Evolutionary conservation across 2,888 invertebrate genomes (phyloP).

Genomic region (Rambutsinella grinnellia): DNA sequence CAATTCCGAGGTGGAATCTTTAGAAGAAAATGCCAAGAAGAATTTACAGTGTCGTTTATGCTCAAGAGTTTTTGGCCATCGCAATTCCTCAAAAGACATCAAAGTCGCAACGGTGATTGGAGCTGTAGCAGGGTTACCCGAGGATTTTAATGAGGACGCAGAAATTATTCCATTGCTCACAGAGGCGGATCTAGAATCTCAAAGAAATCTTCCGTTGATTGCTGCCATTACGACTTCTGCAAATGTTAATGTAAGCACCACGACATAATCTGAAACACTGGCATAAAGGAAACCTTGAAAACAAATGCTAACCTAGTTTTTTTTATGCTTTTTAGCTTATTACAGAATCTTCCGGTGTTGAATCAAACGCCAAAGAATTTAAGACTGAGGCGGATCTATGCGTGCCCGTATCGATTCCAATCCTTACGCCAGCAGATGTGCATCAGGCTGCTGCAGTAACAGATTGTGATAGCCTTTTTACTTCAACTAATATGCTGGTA

Average conservation of each 20-base stretch:
- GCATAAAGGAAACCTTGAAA: too few species aligned
- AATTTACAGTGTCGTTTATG: conserved; percentile 78
- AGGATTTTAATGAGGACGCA: conserved; percentile 69
- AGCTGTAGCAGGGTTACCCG: conserved; percentile 83
- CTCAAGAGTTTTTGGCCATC: conserved; percentile 81
- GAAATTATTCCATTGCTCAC: background rate
- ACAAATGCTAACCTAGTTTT: too few species aligned
- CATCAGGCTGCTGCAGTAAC: background rate
- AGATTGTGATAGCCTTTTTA: background rate
- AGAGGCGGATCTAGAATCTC: background rate
- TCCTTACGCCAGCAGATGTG: too few species aligned
- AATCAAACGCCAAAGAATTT: too few species aligned
- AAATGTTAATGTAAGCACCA: too few species aligned
- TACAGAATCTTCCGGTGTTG: too few species aligned
- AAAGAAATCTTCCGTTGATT: too few species aligned
- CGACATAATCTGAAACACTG: too few species aligned
- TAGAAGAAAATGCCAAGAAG: conserved; percentile 66
- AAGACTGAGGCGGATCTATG: too few species aligned
- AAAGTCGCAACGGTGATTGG: too few species aligned
- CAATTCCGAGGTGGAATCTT: conserved; percentile 68
- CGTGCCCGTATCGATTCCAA: background rate
- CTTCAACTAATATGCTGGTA: background rate
- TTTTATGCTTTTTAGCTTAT: too few species aligned
- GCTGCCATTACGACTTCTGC: too few species aligned
- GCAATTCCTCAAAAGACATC: conserved; percentile 88